Base-by-base conservation (phyloP, 2,113 vertebrate species). In the Sinocyclocheilus anshuiensis region DNA sequence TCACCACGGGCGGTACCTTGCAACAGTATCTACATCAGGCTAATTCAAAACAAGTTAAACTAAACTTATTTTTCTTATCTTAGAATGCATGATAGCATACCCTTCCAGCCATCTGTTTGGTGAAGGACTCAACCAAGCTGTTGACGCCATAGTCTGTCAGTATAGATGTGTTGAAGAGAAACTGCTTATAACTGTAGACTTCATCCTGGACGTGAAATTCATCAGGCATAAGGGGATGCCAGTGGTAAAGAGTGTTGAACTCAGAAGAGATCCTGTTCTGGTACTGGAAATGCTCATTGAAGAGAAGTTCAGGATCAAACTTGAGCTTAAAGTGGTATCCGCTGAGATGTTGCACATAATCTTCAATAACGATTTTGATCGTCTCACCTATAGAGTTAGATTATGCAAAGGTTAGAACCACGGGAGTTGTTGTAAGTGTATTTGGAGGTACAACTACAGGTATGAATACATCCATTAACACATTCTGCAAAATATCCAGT, bases 311-410 rank as follows among this genome's bases (percentile, higher is more conserved):
- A 0, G 98, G 98, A 83, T 99, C 97, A 61, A 99, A 99, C 91
- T 98, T 99, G 65, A 99, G 95, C 89, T 98, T 99, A 92, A 99
- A 98, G 90, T 99, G 86, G 87, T 99, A 99, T 15, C 97, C 97
- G 0, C 98, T 99, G 89, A 99, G 92, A 86, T 99, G 98, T 87
- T 99, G 98, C 39, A 99, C 98, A 0, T 99, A 99, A 90, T 99
- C 98, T 90, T 99, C 98, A 4, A 99, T 98, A 61, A 99, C 97
- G 0, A 99, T 99, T 93, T 98, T 99, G 89, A 99, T 99, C 3
- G 98, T 99, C 88, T 99, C 97, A 76, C 98, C 98, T 99, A 65
- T 84, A 81, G 59, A 83, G 74, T 84, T 9, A 11, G 5, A 76
- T 36, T 0, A 74, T 11, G 26, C 6, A 20, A 82, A 11, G 1